Base-by-base conservation (phyloP, 2,888 invertebrate genomes). In the Bembecia ichneumoniformis region DNA sequence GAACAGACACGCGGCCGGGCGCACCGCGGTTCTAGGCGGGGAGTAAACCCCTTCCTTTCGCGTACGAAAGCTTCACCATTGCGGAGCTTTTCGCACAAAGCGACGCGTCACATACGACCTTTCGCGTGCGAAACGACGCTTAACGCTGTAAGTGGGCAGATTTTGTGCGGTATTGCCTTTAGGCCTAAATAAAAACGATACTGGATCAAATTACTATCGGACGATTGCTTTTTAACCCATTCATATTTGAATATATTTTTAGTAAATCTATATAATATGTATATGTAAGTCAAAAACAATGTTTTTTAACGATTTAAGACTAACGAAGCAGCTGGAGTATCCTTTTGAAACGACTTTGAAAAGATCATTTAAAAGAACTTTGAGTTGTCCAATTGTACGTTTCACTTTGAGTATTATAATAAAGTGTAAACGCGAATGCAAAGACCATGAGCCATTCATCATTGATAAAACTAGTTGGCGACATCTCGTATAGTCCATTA, bases 121-220 rank as follows among this genome's bases (percentile, higher is more conserved):
- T 82, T 54, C 60, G 53, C 34, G 3, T n/a, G 52, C 62, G 56
- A 49, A 62, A 51, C 54, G 66, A 64, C 76, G 77, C 75, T 82
- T 81, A 77, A 77, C 74, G 74, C 75, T 75, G 77, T 82, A 87
- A 87, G 84, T 86, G 84, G 84, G 73, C 83, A 84, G 84, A 86
- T 84, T 82, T 82, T 74, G 75, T 63, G 65, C 77, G 74, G 73
- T 74, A 76, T 74, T 76, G 75, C 74, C 76, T 79, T 83, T 82
- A 82, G 82, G 83, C 86, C 84, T 81, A 82, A 82, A 79, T 77
- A 77, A 77, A 77, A 77, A 17, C 44, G 17, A 68, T 66, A 66
- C 64, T 63, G 59, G 74, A 76, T 70, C 61, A 61, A 71, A 73
- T 69, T 67, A 63, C 58, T 50, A 56, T 54, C 55, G 57, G 52